A percentile compares a stretch with the other conserved stretches of the same genome.
Conservation (phyloP, 2,797 vertebrate species). For the Macroramphosus scolopax region DNA sequence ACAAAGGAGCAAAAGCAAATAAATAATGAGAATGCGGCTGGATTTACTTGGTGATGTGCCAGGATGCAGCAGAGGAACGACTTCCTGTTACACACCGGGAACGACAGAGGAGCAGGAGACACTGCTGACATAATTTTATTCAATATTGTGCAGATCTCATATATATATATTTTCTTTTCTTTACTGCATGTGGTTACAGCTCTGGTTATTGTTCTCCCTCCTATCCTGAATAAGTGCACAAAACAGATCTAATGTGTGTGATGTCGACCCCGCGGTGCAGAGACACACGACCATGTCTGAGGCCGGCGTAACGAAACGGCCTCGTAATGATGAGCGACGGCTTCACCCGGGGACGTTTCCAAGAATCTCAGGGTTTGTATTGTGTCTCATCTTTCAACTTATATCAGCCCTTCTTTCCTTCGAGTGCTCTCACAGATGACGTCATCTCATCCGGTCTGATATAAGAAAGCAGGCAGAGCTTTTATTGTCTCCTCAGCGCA, state of each 20-base stretch:
- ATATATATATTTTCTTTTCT: too few relatives aligned
- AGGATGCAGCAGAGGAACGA: slow-evolving; percentile 38
- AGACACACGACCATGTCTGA: slow-evolving; percentile 42
- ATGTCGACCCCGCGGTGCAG: slow-evolving; percentile 43
- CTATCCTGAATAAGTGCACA: too few relatives aligned
- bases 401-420: too few relatives aligned
- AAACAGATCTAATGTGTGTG: too few relatives aligned
- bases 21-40: slow-evolving; percentile 40
- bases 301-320: slow-evolving; percentile 32
- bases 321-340: slow-evolving; percentile 43
- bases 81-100: slow-evolving; percentile 19
- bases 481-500: not conserved
- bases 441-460: slow-evolving; percentile 4
- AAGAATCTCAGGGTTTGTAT: slow-evolving; percentile 20
- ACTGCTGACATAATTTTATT: slow-evolving; percentile 4
- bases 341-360: slow-evolving; percentile 43
- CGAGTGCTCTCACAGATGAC: slow-evolving; percentile 4
- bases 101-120: slow-evolving; percentile 15
- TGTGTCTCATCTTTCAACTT: too few relatives aligned
- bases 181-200: too few relatives aligned
- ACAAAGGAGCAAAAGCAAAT: slow-evolving; percentile 33
- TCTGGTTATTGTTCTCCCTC: too few relatives aligned
- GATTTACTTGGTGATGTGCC: slow-evolving; percentile 44
- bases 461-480: slow-evolving; percentile 6
- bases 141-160: slow-evolving; percentile 30